Evolutionary conservation across 2,113 vertebrate genomes (phyloP), one percentile per base, ranked within the genome.

Genomic region (Oreotrochilus melanogaster): DNA sequence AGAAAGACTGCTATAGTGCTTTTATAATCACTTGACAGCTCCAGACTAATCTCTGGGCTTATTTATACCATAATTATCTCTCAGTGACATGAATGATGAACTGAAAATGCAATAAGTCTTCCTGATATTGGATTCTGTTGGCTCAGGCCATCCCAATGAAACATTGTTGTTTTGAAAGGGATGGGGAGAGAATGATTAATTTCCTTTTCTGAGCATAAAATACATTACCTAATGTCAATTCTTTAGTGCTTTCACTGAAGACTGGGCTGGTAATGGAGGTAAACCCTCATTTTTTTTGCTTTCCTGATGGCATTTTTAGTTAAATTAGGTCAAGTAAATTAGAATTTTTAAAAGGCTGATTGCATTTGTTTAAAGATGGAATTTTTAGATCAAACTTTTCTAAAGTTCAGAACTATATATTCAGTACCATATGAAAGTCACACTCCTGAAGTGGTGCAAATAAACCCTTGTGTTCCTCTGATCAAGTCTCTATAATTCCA

Each of bases 51-150:
- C 33, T 94, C 71, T 81, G 65, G 56, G 74, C 16, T 86, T 93
- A 72, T 53, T 93, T 95, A 81, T 92, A 60, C 33, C 27, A 21
- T 48, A 93, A 93, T 92, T 75, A 86, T 90, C 61, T 92, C 60
- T 72, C 65, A 42, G 4, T 78, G 50, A 72, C 69, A 78, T 81
- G 81, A 96, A 58, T 53, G 85, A 92, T 92, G 72, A 95, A 78
- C 50, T 58, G 72, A 93, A 94, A 95, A 95, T 50, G 37, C 24
- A 31, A 9, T 81, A 78, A 78, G 6, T 25, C 39, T 89, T 84
- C 64, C 31, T 71, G 31, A 48, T 92, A 78, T 7, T 81, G 48
- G 22, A 83, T 89, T 83, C 45, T 86, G 60, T 89, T 89, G 60
- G 39, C 50, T 87, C 18, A 67, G 57, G 18, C 23, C 18, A 75